A percentile compares a stretch with the other conserved stretches of the same genome.
Evolutionary conservation across 2,113 vertebrate genomes (phyloP).

Genomic region (Sciurus niger): DNA sequence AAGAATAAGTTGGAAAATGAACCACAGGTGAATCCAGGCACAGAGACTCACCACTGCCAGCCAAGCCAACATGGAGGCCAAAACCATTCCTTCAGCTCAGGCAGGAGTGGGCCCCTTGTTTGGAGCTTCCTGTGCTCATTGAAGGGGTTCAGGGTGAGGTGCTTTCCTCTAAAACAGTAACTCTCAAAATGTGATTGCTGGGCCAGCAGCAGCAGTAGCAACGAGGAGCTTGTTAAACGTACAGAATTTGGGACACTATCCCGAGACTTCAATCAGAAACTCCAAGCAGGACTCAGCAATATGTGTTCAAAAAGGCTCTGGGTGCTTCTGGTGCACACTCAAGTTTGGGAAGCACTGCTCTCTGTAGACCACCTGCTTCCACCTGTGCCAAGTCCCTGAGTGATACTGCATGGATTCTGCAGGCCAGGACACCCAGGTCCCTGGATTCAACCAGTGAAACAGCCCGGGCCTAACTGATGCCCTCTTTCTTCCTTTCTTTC

Average conservation of each 20-base stretch:
- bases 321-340: background rate
- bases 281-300: background rate
- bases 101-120: background rate
- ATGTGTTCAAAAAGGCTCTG: background rate
- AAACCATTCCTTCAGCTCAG: background rate
- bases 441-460: background rate
- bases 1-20: background rate
- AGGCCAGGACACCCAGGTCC: background rate
- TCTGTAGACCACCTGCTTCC: fast-evolving
- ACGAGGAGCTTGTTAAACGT: background rate
- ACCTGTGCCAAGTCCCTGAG: background rate
- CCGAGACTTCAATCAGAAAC: background rate
- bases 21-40: background rate
- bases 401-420: fast-evolving
- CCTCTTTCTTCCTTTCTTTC: background rate
- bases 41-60: background rate
- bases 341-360: background rate
- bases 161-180: background rate
- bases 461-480: background rate
- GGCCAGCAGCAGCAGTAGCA: background rate
- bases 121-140: background rate
- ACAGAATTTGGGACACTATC: background rate
- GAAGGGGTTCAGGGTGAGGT: background rate
- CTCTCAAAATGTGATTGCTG: background rate
- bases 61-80: background rate